Base-by-base conservation (phyloP, 2,888 invertebrate species). In the Brachylomia viminalis region DNA sequence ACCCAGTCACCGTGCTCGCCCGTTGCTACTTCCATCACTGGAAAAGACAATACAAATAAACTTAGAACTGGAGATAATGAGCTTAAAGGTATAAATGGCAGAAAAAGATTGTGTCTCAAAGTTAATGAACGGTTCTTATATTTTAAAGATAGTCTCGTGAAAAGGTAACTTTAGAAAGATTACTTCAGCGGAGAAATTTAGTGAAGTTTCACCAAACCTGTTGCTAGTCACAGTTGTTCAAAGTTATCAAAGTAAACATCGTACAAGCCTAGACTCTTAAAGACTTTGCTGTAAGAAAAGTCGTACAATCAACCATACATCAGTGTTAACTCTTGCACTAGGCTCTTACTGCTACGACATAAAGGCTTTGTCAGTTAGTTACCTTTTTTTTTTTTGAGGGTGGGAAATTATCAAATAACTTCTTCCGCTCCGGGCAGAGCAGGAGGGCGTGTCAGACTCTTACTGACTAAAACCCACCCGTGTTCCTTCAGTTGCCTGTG, bases 21-120 rank as follows among this genome's bases (percentile, higher is more conserved):
- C 69, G 98, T 98, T 0, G 99, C 99, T 61, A 99, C 99, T 94
- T 99, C 99, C 98, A 99, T 98, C 69, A 99, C 99, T 98, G 95
- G 42, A 97, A 95, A 58, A 15, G 58, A 80, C 2, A 59, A 65
- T 20, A 42, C 13, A 23, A 15, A 38, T n/a, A 58, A 30, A 8
- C 23, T 72, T 15, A 82, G 2, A 4, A 38, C 15, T 33, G 23
- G 30, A 1, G 4, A 74, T 10, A 30, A 15, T 30, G 10, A 17
- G 23, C 23, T 11, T n/a, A 27, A 11, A 54, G 2, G 23, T 52
- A 30, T 17, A 20, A 2, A 10, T 27, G n/a, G 42, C 30, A 10
- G 5, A 23, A 30, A 30, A 15, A n/a, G 15, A 6, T 33, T 27
- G 1, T 23, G 6, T 42, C 23, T 11, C 7, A 20, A 11, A 20